Conservation (phyloP, 2,888 invertebrate genomes). For the Drosophila mulleri region DNA sequence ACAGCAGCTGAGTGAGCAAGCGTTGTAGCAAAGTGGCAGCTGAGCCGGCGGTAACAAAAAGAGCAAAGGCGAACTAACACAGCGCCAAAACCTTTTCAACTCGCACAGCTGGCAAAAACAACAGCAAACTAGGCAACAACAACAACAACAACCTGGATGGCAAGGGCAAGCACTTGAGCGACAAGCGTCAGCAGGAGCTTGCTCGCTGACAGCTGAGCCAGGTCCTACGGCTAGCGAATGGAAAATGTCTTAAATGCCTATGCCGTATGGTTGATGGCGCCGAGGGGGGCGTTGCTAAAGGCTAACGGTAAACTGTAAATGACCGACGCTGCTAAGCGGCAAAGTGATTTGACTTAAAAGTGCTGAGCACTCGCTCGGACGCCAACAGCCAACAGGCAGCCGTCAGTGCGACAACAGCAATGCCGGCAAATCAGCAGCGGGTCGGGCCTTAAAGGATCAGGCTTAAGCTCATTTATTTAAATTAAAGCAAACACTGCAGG, state of each 20-base stretch:
- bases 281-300: not conserved
- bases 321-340: constrained; percentile 60
- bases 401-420: constrained; percentile 32
- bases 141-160: not conserved
- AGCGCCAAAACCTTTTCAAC: constrained; percentile 69
- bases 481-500: constrained; percentile 82
- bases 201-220: constrained; percentile 30
- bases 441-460: constrained; percentile 76
- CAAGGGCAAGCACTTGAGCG: constrained; percentile 17
- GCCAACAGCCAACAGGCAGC: constrained; percentile 44
- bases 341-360: constrained; percentile 81
- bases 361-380: constrained; percentile 73
- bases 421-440: constrained; percentile 50
- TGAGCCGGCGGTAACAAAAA: constrained; percentile 37
- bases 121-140: constrained; percentile 7
- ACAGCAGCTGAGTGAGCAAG: constrained; percentile 17
- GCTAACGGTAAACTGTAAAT: constrained; percentile 26
- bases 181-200: constrained; percentile 25
- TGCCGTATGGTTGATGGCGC: constrained; percentile 17
- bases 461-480: constrained; percentile 84
- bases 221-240: constrained; percentile 5
- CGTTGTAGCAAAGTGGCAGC: constrained; percentile 43
- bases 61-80: constrained; percentile 60
- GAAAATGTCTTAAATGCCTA: constrained; percentile 39
- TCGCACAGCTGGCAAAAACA: constrained; percentile 41